phyloP scores from a whole-genome alignment of 1,140 invertebrate species.

The Drosophila pruinosa region DNA sequence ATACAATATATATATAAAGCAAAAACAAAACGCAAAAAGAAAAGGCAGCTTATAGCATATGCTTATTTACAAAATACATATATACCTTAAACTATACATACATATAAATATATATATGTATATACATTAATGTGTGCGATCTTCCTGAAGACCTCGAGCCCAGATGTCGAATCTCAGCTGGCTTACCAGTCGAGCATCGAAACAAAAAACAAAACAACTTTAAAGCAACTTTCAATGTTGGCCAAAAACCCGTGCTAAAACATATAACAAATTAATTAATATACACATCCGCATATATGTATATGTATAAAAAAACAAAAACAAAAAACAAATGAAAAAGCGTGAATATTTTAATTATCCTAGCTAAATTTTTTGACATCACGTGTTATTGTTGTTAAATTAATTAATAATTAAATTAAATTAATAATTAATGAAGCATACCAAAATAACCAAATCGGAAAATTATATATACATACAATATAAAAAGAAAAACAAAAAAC shows the following conservation, averaged over 20 bases:
- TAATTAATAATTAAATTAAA: constrained; percentile 50
- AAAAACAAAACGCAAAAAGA: constrained; percentile 8
- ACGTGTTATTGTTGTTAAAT: constrained; percentile 76
- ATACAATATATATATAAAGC: constrained; percentile 20
- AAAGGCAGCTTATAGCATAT: constrained; percentile 21
- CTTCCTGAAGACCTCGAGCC: not conserved
- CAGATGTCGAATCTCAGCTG: constrained; percentile 9
- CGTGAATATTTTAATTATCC: constrained; percentile 64
- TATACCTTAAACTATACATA: constrained; percentile 19
- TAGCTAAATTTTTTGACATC: constrained; percentile 75
- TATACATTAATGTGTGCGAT: constrained; percentile 2
- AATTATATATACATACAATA: not conserved
- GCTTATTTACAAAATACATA: constrained; percentile 36
- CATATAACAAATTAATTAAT: not conserved
- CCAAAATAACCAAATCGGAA: constrained; percentile 19
- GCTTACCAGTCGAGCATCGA: not conserved
- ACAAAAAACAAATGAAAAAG: constrained; percentile 8
- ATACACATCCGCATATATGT: constrained; percentile 7
- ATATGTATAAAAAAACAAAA: not conserved
- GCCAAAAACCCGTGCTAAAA: constrained; percentile 42
- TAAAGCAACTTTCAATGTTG: constrained; percentile 31
- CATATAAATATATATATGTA: constrained; percentile 12
- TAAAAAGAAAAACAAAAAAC: not conserved
- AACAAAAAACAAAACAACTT: constrained; percentile 1
- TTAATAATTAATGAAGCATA: constrained; percentile 19